These are phyloP conservation scores for Erithacus rubecula DNA, from an alignment of 2,797 vertebrate species.

Conservation along the genomic window DNA sequence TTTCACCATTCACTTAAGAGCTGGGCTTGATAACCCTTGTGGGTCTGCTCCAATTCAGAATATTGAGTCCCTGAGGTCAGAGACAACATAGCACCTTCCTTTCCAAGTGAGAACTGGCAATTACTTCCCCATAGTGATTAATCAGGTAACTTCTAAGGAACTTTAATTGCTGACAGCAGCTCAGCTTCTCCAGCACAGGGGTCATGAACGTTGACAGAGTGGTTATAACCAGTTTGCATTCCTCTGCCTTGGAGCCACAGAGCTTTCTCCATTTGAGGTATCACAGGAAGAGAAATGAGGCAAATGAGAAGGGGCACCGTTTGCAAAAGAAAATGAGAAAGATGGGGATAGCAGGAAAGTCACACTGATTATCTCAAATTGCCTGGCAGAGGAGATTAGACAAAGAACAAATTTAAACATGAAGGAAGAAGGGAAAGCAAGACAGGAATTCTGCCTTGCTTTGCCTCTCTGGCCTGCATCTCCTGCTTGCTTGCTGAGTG, in stretches of 20 bases:
- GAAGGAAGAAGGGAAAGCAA: background rate
- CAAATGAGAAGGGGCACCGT: background rate
- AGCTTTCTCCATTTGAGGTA: background rate
- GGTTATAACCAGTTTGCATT: background rate
- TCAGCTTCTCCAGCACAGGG: background rate
- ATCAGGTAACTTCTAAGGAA: background rate
- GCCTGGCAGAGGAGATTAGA: background rate
- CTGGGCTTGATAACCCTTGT: background rate
- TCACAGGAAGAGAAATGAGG: background rate
- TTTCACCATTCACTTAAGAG: background rate
- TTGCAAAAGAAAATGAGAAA: background rate
- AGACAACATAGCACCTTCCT: background rate
- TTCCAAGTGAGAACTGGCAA: background rate
- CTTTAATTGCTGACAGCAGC: slow-evolving; percentile 1
- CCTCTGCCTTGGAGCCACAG: background rate
- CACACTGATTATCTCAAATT: background rate
- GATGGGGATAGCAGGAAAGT: background rate
- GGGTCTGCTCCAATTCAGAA: background rate
- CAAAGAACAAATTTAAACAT: background rate
- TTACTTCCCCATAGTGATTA: background rate
- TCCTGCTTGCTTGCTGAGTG: background rate
- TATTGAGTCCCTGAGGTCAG: background rate
- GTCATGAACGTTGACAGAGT: background rate
- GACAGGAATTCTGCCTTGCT: background rate
- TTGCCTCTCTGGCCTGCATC: background rate